Conservation (phyloP, 2,888 invertebrate genomes). For the Tinea semifulvella region DNA sequence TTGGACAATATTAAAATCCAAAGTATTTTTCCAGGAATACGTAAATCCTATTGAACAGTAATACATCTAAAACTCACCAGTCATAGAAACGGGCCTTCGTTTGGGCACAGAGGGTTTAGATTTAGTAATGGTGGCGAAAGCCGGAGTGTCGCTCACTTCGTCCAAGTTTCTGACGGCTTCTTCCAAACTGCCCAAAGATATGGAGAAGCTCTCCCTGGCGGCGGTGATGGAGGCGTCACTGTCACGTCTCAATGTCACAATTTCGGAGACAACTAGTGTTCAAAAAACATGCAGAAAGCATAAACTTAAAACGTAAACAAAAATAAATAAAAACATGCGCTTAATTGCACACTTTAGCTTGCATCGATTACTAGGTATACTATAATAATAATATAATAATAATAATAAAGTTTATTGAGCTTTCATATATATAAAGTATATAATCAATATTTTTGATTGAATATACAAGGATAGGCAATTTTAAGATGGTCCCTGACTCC, state of each 20-base stretch:
- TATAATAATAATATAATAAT: too few species aligned
- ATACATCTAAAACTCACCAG: slow-evolving; percentile 60
- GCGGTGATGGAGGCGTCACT: slow-evolving; percentile 49
- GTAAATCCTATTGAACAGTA: too few species aligned
- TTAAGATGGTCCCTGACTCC: too few species aligned
- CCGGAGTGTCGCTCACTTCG: slow-evolving; percentile 45
- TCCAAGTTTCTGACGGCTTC: slow-evolving; percentile 55
- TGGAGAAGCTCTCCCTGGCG: slow-evolving; percentile 58
- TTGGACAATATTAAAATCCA: too few species aligned
- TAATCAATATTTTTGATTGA: too few species aligned
- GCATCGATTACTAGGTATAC: too few species aligned
- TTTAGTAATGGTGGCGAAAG: slow-evolving; percentile 57
- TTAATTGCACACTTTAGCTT: too few species aligned
- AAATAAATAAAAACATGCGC: slow-evolving; percentile 24
- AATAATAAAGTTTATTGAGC: too few species aligned
- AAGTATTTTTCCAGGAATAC: too few species aligned
- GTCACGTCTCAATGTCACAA: slow-evolving; percentile 61
- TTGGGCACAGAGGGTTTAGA: slow-evolving; percentile 58
- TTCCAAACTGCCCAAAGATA: slow-evolving; percentile 56
- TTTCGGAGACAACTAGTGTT: slow-evolving; percentile 48
- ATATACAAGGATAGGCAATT: too few species aligned
- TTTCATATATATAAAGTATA: too few species aligned
- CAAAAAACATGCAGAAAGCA: slow-evolving; percentile 18
- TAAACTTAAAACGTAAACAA: slow-evolving; percentile 22
- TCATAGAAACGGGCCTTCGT: slow-evolving; percentile 68